Evolutionary conservation across 2,113 vertebrate species (phyloP).

Genomic region (Rhagologus leucostigma): DNA sequence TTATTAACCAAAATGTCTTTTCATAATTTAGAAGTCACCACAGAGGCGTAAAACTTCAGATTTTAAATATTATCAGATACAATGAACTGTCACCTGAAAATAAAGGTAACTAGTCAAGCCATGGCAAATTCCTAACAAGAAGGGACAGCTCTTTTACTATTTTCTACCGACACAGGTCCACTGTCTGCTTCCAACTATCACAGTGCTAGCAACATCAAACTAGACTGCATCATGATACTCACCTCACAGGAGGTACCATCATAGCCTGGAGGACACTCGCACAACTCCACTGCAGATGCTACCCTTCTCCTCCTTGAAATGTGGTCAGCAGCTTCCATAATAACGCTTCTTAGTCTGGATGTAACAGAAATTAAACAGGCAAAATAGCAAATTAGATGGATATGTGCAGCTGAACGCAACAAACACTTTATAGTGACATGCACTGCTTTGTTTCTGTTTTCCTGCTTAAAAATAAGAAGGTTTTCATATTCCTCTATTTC

Average conservation of each 20-base stretch:
- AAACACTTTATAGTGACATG: not conserved
- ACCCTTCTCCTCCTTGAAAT: slow-evolving; percentile 30
- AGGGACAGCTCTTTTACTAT: not conserved
- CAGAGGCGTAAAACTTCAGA: not conserved
- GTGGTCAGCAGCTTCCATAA: slow-evolving; percentile 74
- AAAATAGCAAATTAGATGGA: not conserved
- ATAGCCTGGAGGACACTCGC: slow-evolving; percentile 81
- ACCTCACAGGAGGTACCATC: slow-evolving; percentile 85
- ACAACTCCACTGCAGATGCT: slow-evolving; percentile 79
- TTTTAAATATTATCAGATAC: not conserved
- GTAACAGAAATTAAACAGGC: not conserved
- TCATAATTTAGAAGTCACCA: not conserved
- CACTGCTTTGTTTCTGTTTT: not conserved
- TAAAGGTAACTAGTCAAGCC: not conserved
- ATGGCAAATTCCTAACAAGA: not conserved
- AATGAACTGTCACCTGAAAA: not conserved
- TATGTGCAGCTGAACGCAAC: not conserved
- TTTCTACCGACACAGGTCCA: not conserved
- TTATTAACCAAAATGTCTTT: not conserved
- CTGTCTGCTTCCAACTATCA: not conserved
- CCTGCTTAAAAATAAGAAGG: not conserved
- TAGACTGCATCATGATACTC: not conserved
- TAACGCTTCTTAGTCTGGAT: slow-evolving; percentile 67
- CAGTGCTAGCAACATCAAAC: not conserved
- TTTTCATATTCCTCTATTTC: not conserved